phyloP scores from a whole-genome alignment of 2,797 vertebrate species.

The Helarctos malayanus region DNA sequence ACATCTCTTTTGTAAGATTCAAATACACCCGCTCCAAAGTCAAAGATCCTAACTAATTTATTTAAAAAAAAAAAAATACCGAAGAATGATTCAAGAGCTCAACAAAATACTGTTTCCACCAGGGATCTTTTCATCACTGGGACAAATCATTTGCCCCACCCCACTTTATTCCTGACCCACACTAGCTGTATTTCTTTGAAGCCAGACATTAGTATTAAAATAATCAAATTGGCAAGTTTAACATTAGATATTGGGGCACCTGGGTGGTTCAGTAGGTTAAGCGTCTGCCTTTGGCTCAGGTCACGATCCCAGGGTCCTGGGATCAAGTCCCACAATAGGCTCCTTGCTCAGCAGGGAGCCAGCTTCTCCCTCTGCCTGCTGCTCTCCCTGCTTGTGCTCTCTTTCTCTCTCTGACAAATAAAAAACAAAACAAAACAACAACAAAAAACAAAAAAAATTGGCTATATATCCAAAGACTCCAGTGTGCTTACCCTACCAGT shows the following conservation, averaged over 20 bases:
- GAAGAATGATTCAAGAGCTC: neutral
- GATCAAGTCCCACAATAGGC: neutral
- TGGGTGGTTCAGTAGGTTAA: neutral
- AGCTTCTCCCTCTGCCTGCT: neutral
- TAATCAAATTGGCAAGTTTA: neutral
- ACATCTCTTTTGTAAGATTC: slow-evolving; percentile 20
- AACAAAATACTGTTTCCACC: neutral
- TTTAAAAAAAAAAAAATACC: slow-evolving; percentile 1
- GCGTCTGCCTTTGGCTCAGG: no score
- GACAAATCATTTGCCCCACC: neutral
- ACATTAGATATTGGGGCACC: neutral
- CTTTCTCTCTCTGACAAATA: neutral
- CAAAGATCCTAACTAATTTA: slow-evolving; percentile 31
- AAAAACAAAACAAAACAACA: neutral
- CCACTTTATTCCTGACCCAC: neutral
- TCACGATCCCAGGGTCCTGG: neutral
- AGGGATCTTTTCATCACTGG: neutral
- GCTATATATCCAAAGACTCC: neutral
- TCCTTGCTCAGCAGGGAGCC: neutral
- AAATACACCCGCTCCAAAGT: neutral
- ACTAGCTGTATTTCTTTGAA: neutral
- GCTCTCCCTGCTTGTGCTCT: neutral
- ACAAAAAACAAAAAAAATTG: neutral
- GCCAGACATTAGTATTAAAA: neutral
- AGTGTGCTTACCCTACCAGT: no score